Conservation (phyloP, 2,113 vertebrate genomes). For the Chlamydotis undulata region DNA sequence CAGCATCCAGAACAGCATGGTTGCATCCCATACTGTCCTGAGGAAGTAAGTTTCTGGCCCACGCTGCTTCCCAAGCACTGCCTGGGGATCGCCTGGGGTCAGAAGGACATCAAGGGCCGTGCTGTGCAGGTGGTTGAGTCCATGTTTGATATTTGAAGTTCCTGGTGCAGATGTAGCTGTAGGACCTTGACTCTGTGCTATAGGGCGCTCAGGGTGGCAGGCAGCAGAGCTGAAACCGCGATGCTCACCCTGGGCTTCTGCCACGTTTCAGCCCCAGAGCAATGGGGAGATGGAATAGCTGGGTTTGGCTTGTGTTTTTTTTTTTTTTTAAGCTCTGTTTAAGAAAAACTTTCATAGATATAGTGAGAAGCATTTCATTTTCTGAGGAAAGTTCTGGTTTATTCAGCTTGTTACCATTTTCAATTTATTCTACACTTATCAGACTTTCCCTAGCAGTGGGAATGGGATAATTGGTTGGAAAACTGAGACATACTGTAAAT, state of each 20-base stretch:
- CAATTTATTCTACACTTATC: neutral
- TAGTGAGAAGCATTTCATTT: neutral
- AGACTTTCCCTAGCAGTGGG: neutral
- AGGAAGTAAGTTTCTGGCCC: neutral
- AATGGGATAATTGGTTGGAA: neutral
- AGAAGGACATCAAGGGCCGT: neutral
- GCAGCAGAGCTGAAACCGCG: neutral
- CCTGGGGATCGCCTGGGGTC: neutral
- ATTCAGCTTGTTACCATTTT: neutral
- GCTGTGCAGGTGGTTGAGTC: neutral
- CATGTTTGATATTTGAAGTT: neutral
- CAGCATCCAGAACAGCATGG: neutral
- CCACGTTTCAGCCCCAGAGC: neutral
- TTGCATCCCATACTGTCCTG: neutral
- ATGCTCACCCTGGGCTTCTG: neutral
- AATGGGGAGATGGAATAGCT: neutral
- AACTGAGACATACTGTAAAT: neutral
- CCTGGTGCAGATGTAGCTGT: neutral
- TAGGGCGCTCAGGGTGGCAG: neutral
- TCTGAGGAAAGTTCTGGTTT: neutral
- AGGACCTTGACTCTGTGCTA: neutral
- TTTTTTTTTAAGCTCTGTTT: neutral
- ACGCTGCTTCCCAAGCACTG: neutral
- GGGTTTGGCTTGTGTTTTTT: no score
- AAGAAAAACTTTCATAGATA: neutral